Evolutionary conservation across 1,140 invertebrate species (phyloP).

Genomic region (Saxidomus purpurata): DNA sequence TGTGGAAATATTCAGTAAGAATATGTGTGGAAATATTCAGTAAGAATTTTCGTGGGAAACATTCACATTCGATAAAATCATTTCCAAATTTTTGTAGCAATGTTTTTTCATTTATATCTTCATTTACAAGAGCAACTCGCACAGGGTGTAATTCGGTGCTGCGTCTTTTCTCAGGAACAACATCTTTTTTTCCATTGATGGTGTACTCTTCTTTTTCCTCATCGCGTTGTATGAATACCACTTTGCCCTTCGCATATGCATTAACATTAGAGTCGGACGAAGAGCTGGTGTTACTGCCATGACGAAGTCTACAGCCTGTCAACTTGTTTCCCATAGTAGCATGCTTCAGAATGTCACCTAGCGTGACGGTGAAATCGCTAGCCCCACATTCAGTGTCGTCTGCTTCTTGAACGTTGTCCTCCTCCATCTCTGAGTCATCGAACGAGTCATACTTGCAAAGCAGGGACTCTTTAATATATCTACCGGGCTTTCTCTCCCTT

Average conservation of each 20-base stretch:
- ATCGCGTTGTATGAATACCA: background rate
- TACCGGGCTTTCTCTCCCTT: background rate
- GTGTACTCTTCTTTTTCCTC: background rate
- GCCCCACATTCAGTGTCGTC: background rate
- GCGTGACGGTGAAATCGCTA: background rate
- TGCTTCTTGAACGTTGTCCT: slow-evolving; percentile 16
- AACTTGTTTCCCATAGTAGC: slow-evolving; percentile 30
- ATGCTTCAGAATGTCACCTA: slow-evolving; percentile 44
- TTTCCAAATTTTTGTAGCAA: slow-evolving; percentile 25
- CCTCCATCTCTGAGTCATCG: slow-evolving; percentile 56
- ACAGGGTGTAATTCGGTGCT: background rate
- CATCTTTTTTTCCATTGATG: too few species aligned
- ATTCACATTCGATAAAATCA: slow-evolving; percentile 27
- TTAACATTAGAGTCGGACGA: background rate
- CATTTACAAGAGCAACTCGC: slow-evolving; percentile 11
- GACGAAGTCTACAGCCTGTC: background rate
- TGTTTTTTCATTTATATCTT: background rate
- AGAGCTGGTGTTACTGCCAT: background rate
- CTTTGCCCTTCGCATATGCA: background rate
- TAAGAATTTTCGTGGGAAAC: slow-evolving; percentile 64
- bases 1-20: too few species aligned
- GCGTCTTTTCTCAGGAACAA: background rate
- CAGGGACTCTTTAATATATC: slow-evolving; percentile 30
- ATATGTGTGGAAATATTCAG: too few species aligned
- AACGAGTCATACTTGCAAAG: slow-evolving; percentile 4